Conservation (phyloP, 2,888 invertebrate species). For the Ochropacha duplaris region DNA sequence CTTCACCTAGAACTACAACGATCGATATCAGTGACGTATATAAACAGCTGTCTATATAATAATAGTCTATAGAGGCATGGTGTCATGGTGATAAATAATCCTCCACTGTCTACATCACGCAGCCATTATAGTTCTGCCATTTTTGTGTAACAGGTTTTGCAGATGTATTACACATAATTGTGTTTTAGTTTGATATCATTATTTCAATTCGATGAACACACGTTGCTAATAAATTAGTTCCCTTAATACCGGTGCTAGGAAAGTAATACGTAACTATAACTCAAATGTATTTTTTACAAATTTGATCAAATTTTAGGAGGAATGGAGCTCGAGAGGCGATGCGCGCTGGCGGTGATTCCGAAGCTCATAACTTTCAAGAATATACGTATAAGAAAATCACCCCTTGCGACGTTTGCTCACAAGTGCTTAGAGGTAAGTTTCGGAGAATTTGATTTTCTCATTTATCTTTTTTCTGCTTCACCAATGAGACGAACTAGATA, state of each 20-base stretch:
- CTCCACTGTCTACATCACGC: conserved; percentile 23
- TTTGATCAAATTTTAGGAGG: conserved; percentile 80
- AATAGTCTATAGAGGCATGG: conserved; percentile 24
- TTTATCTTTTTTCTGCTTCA: not conserved
- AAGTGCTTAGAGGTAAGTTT: conserved; percentile 92
- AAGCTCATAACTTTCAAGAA: conserved; percentile 94
- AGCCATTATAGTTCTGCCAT: conserved; percentile 30
- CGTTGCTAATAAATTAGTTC: not conserved
- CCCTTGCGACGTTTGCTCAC: conserved; percentile 96
- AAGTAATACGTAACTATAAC: not conserved
- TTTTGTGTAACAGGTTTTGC: conserved; percentile 18
- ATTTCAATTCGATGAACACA: not conserved
- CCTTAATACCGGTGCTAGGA: not conserved
- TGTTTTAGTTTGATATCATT: conserved; percentile 8
- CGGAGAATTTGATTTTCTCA: not conserved
- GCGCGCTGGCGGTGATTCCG: conserved; percentile 84
- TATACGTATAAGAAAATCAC: conserved; percentile 98
- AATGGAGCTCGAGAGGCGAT: conserved; percentile 87
- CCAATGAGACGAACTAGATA: not conserved
- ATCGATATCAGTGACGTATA: conserved; percentile 66
- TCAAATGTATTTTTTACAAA: conserved; percentile 14
- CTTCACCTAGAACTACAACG: conserved; percentile 68
- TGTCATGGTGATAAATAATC: conserved; percentile 51
- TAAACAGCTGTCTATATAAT: conserved; percentile 28
- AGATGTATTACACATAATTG: not conserved